Base-by-base conservation (phyloP, 37 sponge, comb jelly and placozoan species). In the Amphimedon queenslandica region DNA sequence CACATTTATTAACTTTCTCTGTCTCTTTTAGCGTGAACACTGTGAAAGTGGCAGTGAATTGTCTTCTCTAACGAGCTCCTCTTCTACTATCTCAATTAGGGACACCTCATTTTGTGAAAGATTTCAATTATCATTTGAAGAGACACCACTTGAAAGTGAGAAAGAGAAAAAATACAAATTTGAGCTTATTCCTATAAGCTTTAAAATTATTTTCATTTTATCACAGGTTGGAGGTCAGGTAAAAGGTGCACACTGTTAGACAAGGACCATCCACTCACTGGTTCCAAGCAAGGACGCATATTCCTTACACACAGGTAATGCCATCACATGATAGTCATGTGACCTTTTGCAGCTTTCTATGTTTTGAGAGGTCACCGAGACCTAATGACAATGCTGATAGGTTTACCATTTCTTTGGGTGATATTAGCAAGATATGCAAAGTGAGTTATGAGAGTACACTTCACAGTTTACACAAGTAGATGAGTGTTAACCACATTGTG, bases 221-320 rank as follows among this genome's bases (percentile, higher is more conserved):
- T 1, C 36, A 24, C 23, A 64, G 84, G 68, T 58, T 92, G 93
- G 93, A 38, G 56, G 13, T 28, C 41, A 40, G 93, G 93, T 8
- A 79, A 40, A 38, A 68, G 85, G 28, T 87, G 88, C 47, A 77
- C 84, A 23, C 64, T 92, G 1, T 47, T 92, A 39, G 88, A 87
- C 69, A 76, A 57, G 37, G 88, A 84, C 40, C 70, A 58, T 37
- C 93, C 88, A 11, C 71, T 92, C 36, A 76, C 36, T 24, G 77
- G 79, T 25, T 79, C 80, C n/a, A 90, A 79, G 63, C 40, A 76
- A 39, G 94, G 94, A 0, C 74, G 74, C 28, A 76, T 94, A 24
- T 90, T 82, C 71, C 77, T 94, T 13, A 90, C 94, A 0, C 72
- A 73, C 28, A 85, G 71, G 75, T 76, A 71, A 23, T 64, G 4